Conservation (phyloP, 2,797 vertebrate genomes). For the Lophius americanus region DNA sequence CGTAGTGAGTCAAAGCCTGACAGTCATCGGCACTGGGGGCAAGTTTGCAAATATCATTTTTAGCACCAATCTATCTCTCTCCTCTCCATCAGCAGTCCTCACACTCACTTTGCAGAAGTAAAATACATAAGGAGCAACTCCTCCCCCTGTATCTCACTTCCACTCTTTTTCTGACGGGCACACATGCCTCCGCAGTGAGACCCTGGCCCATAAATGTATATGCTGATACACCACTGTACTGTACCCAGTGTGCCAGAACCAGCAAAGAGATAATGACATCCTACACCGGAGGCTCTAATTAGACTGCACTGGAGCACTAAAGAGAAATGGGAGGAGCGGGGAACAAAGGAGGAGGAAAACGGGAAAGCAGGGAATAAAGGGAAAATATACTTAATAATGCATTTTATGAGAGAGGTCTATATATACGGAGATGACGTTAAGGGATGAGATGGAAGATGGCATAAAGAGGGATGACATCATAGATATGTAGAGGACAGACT, state of each 20-base stretch:
- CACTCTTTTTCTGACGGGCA: slow-evolving; percentile 6
- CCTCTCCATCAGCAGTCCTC: slow-evolving; percentile 14
- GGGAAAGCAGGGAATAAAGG: slow-evolving; percentile 28
- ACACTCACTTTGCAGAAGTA: slow-evolving; percentile 20
- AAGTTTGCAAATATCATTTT: slow-evolving; percentile 51
- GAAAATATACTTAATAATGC: slow-evolving; percentile 63
- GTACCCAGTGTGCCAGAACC: slow-evolving; percentile 68
- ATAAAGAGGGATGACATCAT: slow-evolving; percentile 8
- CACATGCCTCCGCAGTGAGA: slow-evolving; percentile 25
- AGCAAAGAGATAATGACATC: slow-evolving; percentile 75
- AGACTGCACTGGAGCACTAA: slow-evolving; percentile 72
- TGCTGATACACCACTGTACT: slow-evolving; percentile 71
- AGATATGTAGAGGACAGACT: slow-evolving; percentile 8
- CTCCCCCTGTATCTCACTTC: slow-evolving; percentile 6
- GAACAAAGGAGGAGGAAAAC: slow-evolving; percentile 23
- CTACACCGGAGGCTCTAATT: slow-evolving; percentile 81
- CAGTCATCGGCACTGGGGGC: slow-evolving; percentile 54
- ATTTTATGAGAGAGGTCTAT: slow-evolving; percentile 53
- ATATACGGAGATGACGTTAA: slow-evolving; percentile 51
- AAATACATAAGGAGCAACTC: slow-evolving; percentile 22
- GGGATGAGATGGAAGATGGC: slow-evolving; percentile 31
- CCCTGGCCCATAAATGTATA: not conserved
- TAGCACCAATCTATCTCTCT: slow-evolving; percentile 50
- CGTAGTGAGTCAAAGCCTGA: slow-evolving; percentile 48
- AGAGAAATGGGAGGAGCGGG: slow-evolving; percentile 49